phyloP scores from a whole-genome alignment of 1,140 invertebrate genomes.

The Brachystomella parvula region DNA sequence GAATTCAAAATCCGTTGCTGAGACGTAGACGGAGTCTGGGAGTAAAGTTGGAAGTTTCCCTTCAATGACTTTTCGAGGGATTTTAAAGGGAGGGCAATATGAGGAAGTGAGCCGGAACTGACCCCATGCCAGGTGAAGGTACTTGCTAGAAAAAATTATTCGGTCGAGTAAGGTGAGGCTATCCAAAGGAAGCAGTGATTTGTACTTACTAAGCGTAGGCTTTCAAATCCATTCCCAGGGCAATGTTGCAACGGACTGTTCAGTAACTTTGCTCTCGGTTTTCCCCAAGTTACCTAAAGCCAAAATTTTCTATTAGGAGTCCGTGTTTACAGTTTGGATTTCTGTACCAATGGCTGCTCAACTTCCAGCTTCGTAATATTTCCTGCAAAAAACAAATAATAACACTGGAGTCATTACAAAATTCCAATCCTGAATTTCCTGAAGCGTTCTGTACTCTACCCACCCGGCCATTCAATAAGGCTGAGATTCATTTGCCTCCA shows the following conservation, averaged over 20 bases:
- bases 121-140: slow-evolving; percentile 30
- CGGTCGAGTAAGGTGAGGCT: background rate
- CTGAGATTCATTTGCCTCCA: slow-evolving; percentile 21
- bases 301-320: slow-evolving; percentile 2
- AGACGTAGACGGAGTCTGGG: background rate
- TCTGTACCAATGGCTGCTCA: slow-evolving; percentile 22
- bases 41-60: background rate
- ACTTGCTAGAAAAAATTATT: slow-evolving; percentile 20
- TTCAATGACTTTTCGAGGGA: slow-evolving; percentile 3
- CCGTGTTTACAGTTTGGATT: background rate
- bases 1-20: slow-evolving; percentile 26
- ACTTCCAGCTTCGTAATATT: slow-evolving; percentile 24
- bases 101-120: slow-evolving; percentile 19
- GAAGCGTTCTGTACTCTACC: background rate
- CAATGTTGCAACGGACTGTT: slow-evolving; percentile 18
- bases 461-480: slow-evolving; percentile 34
- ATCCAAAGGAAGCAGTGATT: background rate
- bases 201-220: slow-evolving; percentile 28
- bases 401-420: background rate
- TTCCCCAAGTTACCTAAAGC: slow-evolving; percentile 24
- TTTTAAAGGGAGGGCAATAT: slow-evolving; percentile 20
- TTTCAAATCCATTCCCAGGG: slow-evolving; percentile 20
- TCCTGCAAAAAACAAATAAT: slow-evolving; percentile 15
- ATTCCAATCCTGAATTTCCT: background rate
- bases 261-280: slow-evolving; percentile 17